Evolutionary conservation across 2,113 vertebrate species (phyloP).

Genomic region (Bufo gargarizans): DNA sequence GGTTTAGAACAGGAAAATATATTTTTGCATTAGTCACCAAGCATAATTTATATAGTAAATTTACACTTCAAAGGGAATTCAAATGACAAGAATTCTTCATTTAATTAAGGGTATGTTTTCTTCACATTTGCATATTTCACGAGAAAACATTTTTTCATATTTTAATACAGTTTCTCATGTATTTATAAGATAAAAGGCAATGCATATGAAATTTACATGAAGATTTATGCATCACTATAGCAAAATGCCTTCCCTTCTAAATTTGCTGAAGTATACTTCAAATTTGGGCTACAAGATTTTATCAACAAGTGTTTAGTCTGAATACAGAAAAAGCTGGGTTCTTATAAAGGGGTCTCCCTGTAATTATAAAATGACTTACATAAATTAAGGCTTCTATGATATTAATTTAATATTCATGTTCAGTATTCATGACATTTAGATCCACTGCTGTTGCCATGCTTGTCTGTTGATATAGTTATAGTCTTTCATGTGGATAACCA

Average conservation of each 20-base stretch:
- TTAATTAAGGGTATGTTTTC: conserved; percentile 39
- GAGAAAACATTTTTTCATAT: conserved; percentile 8
- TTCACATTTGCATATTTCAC: conserved; percentile 21
- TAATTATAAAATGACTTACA: not conserved
- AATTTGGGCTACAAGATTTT: not conserved
- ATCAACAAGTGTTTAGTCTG: not conserved
- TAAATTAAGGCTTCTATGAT: not conserved
- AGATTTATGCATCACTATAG: conserved; percentile 2
- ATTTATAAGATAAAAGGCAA: conserved; percentile 36
- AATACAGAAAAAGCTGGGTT: not conserved
- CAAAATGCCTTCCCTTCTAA: not conserved
- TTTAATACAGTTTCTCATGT: conserved; percentile 4
- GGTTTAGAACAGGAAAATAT: conserved; percentile 15
- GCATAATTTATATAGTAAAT: conserved; percentile 11
- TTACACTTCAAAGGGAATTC: conserved; percentile 49
- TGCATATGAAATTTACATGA: not conserved
- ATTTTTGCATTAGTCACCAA: conserved; percentile 46
- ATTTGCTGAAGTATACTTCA: not conserved
- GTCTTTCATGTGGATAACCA: not conserved
- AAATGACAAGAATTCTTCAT: conserved; percentile 15
- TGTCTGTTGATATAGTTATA: not conserved
- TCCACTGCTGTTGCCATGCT: not conserved
- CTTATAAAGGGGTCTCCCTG: not conserved
- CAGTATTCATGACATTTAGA: not conserved
- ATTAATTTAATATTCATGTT: not conserved